phyloP scores from a whole-genome alignment of 2,888 invertebrate species.

The Allacma fusca region DNA sequence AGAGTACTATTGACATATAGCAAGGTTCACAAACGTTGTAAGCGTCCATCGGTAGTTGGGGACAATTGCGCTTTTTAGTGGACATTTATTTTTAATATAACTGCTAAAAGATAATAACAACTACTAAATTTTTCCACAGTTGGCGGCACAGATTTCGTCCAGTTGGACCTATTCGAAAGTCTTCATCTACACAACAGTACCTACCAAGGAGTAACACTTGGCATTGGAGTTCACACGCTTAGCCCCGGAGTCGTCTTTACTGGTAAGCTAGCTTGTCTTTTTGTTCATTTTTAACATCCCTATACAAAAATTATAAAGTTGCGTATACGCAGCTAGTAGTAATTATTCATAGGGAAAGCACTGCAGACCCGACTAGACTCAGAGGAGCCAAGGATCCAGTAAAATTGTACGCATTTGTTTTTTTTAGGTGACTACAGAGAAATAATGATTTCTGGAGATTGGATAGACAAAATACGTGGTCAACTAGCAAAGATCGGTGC shows the following conservation, averaged over 20 bases:
- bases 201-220: constrained; percentile 74
- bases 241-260: constrained; percentile 77
- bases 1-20: no score
- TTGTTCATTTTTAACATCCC: constrained; percentile 17
- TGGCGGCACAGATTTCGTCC: constrained; percentile 62
- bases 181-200: constrained; percentile 80
- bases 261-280: constrained; percentile 70
- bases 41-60: no score
- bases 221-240: constrained; percentile 74
- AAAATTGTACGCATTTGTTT: no score
- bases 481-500: constrained; percentile 58
- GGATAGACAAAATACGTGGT: constrained; percentile 61
- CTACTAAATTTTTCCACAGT: constrained; percentile 46
- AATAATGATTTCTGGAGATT: constrained; percentile 61
- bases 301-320: no score
- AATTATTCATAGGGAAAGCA: no score
- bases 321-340: no score
- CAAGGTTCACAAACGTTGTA: no score
- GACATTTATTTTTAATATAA: no score
- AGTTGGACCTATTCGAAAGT: constrained; percentile 80
- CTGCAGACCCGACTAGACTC: no score
- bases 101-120: background rate
- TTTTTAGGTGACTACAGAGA: constrained; percentile 60
- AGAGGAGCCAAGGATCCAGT: no score
- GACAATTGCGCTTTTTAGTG: no score